Base-by-base conservation (phyloP, 35 echinoderm and acorn worm genomes). In the Eucidaris tribuloides region DNA sequence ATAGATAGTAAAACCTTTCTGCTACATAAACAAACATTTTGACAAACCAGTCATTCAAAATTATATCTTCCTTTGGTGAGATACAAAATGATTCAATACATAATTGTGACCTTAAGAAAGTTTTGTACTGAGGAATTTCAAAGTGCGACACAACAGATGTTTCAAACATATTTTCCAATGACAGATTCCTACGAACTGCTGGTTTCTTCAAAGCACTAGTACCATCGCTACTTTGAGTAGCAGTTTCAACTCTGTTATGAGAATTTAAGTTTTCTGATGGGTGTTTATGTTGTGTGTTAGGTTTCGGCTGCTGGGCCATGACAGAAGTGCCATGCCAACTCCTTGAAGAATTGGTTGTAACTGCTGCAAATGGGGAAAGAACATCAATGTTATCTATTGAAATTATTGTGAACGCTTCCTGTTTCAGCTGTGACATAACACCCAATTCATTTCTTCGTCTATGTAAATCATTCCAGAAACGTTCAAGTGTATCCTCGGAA, bases 311-410 rank as follows among this genome's bases (percentile, higher is more conserved):
- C 22, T 86, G 84, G 5, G 71, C 71, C 84, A 86, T 78, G 19
- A 86, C 32, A 2, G 83, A 86, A n/a, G 83, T 86, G 14, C 84
- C 84, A 78, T 86, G 68, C 55, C 71, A 78, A 72, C 84, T 86
- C 3, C 84, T 46, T 22, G 0, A 29, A 25, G 41, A 36, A 20
- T 86, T 50, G 20, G 83, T 30, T 58, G 45, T 86, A 2, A 86
- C 42, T 13, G 84, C 84, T 29, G 84, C 84, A 86, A 45, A 24
- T 15, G 37, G 24, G 6, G 57, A 40, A 17, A 78, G 40, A 42
- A 55, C 50, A 86, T 86, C 84, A 43, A 86, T 78, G 33, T 86
- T 86, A 36, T 86, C 84, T 14, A 78, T 55, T 5, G 28, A 29
- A 18, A 78, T 71, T 30, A 68, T 24, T 18, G 84, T 78, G 29